Percentiles rank a stretch among this genome's conserved stretches.
phyloP scores from a whole-genome alignment of 2,888 invertebrate genomes.

The Helicoverpa assulta region DNA sequence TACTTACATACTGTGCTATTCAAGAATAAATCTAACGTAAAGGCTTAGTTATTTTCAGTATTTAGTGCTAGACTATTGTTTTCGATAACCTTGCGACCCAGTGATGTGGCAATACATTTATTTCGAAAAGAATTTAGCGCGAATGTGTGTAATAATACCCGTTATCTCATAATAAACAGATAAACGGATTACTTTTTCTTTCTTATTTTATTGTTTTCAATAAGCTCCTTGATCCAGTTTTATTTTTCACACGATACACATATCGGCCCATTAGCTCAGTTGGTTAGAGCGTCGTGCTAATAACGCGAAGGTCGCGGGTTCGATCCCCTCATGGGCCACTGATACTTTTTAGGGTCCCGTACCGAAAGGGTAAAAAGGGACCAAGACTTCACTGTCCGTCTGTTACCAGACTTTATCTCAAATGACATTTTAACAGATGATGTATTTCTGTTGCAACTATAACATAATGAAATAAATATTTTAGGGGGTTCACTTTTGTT shows the following conservation, averaged over 20 bases:
- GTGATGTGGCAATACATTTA: not conserved
- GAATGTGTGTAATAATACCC: constrained; percentile 15
- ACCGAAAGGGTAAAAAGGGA: no score
- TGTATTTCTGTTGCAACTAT: no score
- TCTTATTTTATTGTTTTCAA: constrained; percentile 21
- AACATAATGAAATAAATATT: no score
- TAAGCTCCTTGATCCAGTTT: constrained; percentile 36
- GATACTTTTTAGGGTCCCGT: not conserved
- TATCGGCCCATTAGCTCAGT: constrained; percentile 51
- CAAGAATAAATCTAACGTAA: no score
- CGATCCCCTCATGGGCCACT: constrained; percentile 56
- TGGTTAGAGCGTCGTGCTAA: constrained; percentile 56
- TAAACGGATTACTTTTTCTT: constrained; percentile 29
- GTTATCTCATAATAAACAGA: constrained; percentile 25
- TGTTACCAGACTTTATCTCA: no score
- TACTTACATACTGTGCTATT: no score
- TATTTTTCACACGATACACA: constrained; percentile 9
- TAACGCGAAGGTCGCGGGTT: constrained; percentile 56
- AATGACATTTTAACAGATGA: no score
- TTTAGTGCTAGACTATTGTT: no score
- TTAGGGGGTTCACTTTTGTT: no score
- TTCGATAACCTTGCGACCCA: no score
- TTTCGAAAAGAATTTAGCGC: not conserved
- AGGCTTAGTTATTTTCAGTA: no score
- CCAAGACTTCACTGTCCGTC: no score